Conservation (phyloP, 2,113 vertebrate species). For the Xiphorhynchus elegans region DNA sequence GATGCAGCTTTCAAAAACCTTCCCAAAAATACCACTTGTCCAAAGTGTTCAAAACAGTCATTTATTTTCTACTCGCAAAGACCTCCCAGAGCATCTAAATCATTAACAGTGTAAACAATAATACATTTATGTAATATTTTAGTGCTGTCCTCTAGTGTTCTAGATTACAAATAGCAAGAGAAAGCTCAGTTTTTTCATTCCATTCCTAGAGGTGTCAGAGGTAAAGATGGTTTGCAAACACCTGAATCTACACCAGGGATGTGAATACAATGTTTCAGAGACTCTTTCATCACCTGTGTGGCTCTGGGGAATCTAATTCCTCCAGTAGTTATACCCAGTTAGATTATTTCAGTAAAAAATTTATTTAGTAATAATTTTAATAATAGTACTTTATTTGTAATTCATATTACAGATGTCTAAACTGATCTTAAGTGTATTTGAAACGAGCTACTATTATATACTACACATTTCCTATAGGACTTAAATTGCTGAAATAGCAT, state of each 20-base stretch:
- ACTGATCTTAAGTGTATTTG: neutral
- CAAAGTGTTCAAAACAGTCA: neutral
- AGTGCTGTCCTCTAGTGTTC: constrained; percentile 75
- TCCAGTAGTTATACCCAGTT: neutral
- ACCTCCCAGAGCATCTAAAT: neutral
- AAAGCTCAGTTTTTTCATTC: neutral
- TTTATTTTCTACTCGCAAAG: neutral
- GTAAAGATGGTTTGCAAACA: neutral
- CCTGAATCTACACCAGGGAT: neutral
- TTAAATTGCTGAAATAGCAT: neutral
- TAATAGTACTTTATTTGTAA: neutral
- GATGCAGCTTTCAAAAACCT: neutral
- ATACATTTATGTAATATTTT: constrained; percentile 48
- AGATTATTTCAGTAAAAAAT: neutral
- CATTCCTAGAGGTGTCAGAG: neutral
- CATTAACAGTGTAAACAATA: constrained; percentile 46
- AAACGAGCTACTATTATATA: neutral
- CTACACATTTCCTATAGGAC: neutral
- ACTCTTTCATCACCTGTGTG: neutral
- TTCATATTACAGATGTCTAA: neutral
- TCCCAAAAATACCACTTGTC: neutral
- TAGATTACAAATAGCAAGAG: constrained; percentile 50
- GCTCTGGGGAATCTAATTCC: neutral
- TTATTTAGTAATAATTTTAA: neutral
- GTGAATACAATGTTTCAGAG: neutral